Percentiles rank a stretch among this genome's conserved stretches.
These are phyloP conservation scores for Orestias chungarensis DNA, from an alignment of 2,797 vertebrate genomes.

Conservation along the genomic window DNA sequence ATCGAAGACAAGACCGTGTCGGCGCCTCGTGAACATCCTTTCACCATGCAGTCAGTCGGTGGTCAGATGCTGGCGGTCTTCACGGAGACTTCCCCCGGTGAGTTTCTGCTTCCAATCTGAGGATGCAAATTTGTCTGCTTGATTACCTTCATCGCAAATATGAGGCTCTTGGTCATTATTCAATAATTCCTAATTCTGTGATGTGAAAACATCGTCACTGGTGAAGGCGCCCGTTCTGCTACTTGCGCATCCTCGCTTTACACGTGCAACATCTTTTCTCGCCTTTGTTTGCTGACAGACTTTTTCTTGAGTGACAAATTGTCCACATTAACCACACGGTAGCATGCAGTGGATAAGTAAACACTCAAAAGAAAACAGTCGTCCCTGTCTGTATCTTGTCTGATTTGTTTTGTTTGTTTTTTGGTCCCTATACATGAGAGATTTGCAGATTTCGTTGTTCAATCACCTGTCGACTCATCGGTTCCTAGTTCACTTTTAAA, in stretches of 20 bases:
- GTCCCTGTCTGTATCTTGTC: constrained; percentile 22
- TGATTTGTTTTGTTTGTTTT: constrained; percentile 27
- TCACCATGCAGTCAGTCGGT: constrained; percentile 94
- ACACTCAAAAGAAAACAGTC: constrained; percentile 33
- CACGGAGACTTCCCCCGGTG: constrained; percentile 86
- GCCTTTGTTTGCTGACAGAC: constrained; percentile 32
- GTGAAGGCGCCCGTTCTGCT: constrained; percentile 15
- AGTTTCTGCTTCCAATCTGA: constrained; percentile 22
- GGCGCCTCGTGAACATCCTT: constrained; percentile 93
- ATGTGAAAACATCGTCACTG: neutral
- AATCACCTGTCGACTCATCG: constrained; percentile 21
- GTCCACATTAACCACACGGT: constrained; percentile 17
- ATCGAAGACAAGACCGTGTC: constrained; percentile 90
- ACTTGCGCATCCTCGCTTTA: constrained; percentile 38
- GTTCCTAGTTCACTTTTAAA: constrained; percentile 29
- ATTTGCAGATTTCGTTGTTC: constrained; percentile 22
- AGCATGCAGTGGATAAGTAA: constrained; percentile 17
- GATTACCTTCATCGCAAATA: constrained; percentile 3
- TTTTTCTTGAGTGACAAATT: constrained; percentile 42
- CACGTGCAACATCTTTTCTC: constrained; percentile 24
- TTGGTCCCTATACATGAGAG: neutral
- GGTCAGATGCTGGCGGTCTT: constrained; percentile 95
- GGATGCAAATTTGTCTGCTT: neutral
- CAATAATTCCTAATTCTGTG: neutral
- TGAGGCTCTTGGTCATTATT: neutral